phyloP scores from a whole-genome alignment of 2,113 vertebrate genomes.

The Malurus cyaneus region DNA sequence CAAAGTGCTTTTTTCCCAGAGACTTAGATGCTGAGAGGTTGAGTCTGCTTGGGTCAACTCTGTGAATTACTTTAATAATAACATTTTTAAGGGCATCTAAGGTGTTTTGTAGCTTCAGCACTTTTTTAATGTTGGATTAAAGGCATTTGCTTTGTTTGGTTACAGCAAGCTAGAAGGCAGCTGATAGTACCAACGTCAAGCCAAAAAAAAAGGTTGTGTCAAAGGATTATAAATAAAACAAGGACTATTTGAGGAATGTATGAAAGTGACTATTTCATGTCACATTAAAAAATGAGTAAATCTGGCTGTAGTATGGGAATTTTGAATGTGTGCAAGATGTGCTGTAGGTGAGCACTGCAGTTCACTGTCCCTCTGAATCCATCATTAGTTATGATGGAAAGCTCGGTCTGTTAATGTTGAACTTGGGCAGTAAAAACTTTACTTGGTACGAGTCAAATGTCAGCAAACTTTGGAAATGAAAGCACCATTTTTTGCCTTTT shows the following conservation, averaged over 20 bases:
- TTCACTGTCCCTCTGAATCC: background rate
- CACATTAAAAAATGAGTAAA: background rate
- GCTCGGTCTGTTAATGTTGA: accelerated
- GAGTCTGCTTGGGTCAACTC: background rate
- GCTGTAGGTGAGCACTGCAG: background rate
- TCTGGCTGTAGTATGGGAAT: background rate
- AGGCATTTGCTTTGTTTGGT: background rate
- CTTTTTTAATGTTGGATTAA: background rate
- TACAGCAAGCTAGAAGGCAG: background rate
- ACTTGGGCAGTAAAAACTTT: background rate
- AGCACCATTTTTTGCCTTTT: background rate
- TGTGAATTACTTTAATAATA: background rate
- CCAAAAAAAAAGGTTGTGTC: background rate
- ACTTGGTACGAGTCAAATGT: background rate
- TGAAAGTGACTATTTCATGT: background rate
- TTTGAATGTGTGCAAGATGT: background rate
- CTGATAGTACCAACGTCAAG: background rate
- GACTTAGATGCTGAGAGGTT: background rate
- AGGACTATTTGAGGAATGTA: background rate
- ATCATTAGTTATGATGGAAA: background rate
- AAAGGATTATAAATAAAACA: background rate
- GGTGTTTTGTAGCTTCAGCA: background rate
- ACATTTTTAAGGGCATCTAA: background rate
- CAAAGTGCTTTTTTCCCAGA: background rate
- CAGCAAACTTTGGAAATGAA: background rate